These are phyloP conservation scores for Macroglossus sobrinus DNA, from an alignment of 2,113 vertebrate species.

Conservation along the genomic window DNA sequence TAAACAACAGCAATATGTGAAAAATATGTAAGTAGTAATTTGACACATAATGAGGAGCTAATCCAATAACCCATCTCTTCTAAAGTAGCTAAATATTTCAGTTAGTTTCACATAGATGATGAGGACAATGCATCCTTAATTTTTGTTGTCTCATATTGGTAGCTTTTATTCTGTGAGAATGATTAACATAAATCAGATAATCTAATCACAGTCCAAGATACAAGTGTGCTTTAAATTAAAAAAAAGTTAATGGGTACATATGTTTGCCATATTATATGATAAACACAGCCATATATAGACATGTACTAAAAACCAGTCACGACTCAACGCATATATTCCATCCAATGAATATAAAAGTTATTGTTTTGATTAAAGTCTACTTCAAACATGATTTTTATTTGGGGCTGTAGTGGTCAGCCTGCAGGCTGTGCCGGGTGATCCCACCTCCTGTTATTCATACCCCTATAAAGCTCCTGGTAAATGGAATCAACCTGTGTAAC, in stretches of 20 bases:
- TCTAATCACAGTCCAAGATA: background rate
- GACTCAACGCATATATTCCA: background rate
- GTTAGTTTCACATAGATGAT: background rate
- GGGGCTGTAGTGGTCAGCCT: background rate
- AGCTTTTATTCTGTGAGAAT: conserved; percentile 11
- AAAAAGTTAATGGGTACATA: background rate
- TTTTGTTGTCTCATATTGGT: background rate
- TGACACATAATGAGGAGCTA: background rate
- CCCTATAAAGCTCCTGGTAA: background rate
- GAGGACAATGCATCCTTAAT: background rate
- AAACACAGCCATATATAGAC: background rate
- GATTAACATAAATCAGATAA: background rate
- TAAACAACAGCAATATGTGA: conserved; percentile 3
- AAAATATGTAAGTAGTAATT: background rate
- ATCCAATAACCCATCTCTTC: background rate
- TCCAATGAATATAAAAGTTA: background rate
- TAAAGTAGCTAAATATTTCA: background rate
- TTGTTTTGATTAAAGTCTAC: background rate
- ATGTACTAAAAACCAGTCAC: background rate
- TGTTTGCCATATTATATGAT: background rate
- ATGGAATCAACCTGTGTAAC: too few relatives aligned
- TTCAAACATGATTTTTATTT: background rate
- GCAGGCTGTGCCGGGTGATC: background rate
- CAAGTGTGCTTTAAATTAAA: background rate
- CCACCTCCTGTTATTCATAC: background rate